Base-by-base conservation (phyloP, 2,888 invertebrate species). In the Dione juno region DNA sequence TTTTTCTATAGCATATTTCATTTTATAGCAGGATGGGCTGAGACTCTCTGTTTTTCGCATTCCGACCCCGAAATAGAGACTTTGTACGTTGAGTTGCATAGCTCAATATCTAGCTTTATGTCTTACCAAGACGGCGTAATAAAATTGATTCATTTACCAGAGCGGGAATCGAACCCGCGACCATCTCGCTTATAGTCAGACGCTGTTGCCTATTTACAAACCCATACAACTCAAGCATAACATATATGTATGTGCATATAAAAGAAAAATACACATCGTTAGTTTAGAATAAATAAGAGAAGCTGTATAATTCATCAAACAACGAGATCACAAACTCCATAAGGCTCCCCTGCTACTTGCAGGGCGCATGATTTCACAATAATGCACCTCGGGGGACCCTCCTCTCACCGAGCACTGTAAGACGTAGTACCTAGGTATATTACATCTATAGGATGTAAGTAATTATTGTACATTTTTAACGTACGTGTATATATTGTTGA, bases 341-440 rank as follows among this genome's bases (percentile, higher is more conserved):
- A 63, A 63, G 66, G 58, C 50, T 57, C 64, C 70, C 69, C 64
- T 63, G 50, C 61, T 45, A 66, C 71, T 67, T 21, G 28, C 45
- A 28, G 43, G 40, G 67, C 72, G 70, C 66, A 67, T 72, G 70
- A 72, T 72, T 72, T 67, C 72, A 72, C 72, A 72, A 69, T 67
- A 69, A 69, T 70, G 66, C 69, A 69, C 54, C 67, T 67, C 16
- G 19, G 19, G 64, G 71, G 69, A 54, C 13, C 54, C 59, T 66
- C 52, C 64, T 68, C 63, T 48, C 48, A 16, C 59, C 21, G 21
- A 41, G 41, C 21, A 43, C 43, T 19, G 8, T 9, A 43, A 43
- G 14, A 43, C 21, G 37, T 37, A 50, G 6, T 50, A 19, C 19
- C 11, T 50, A 50, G 8, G 11, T 50, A 21, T 19, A 11, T 6